phyloP scores from a whole-genome alignment of 2,888 invertebrate genomes.

The Anagyrus pseudococci region DNA sequence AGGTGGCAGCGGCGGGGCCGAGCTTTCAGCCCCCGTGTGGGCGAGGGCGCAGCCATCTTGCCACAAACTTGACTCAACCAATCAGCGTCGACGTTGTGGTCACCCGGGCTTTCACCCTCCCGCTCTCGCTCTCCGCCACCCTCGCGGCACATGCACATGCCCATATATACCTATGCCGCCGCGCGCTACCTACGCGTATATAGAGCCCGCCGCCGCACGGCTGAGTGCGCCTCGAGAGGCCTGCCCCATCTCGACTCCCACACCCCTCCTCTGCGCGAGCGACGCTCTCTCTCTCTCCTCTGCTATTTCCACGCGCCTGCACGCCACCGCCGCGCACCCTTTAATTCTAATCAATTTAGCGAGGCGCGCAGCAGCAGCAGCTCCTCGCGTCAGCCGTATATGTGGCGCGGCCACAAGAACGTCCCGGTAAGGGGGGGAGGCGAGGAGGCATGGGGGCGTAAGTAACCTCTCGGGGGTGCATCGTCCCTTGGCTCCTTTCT shows the following conservation, averaged over 20 bases:
- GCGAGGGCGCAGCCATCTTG: slow-evolving; percentile 58
- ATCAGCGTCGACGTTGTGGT: slow-evolving; percentile 62
- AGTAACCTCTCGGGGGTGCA: slow-evolving; percentile 43
- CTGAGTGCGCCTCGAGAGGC: slow-evolving; percentile 15
- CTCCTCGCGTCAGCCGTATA: slow-evolving; percentile 14
- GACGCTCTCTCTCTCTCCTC: slow-evolving; percentile 22
- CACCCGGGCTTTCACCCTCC: slow-evolving; percentile 49
- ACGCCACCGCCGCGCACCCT: slow-evolving; percentile 47
- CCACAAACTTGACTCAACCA: slow-evolving; percentile 63
- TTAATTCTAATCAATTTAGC: slow-evolving; percentile 62
- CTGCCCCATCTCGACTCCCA: slow-evolving; percentile 17
- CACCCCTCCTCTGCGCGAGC: slow-evolving; percentile 30
- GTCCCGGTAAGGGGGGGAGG: slow-evolving; percentile 30
- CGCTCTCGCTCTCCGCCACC: background rate
- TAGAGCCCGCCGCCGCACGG: too few relatives aligned
- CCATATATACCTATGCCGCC: too few relatives aligned
- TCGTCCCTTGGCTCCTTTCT: slow-evolving; percentile 17
- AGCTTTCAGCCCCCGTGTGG: background rate
- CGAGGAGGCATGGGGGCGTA: slow-evolving; percentile 37
- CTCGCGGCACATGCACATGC: background rate
- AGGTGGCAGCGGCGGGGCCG: slow-evolving; percentile 41
- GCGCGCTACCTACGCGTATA: too few relatives aligned
- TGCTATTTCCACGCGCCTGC: slow-evolving; percentile 10
- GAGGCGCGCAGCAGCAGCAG: slow-evolving; percentile 45
- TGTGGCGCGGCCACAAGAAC: slow-evolving; percentile 38